A percentile compares a stretch with the other conserved stretches of the same genome.
These are phyloP conservation scores for Merops nubicus DNA, from an alignment of 2,113 vertebrate genomes.

Conservation along the genomic window DNA sequence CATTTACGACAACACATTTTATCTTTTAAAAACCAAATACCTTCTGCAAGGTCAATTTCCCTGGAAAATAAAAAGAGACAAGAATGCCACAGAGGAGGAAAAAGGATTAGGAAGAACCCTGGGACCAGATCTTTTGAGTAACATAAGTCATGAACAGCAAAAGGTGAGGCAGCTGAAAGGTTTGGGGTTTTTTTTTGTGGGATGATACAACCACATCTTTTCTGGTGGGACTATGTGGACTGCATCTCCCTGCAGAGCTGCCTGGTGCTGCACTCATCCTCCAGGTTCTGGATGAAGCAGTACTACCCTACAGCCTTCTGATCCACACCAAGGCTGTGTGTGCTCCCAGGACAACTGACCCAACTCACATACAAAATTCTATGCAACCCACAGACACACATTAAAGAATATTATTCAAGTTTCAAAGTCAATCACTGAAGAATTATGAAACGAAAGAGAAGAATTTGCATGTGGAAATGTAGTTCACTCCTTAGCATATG, in stretches of 20 bases:
- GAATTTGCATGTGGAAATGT: fast-evolving
- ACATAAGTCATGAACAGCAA: background rate
- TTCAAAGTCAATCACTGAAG: background rate
- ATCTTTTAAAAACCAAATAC: background rate
- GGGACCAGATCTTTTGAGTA: background rate
- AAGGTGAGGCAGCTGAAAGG: background rate
- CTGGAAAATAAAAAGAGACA: background rate
- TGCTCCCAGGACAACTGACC: background rate
- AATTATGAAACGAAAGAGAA: background rate
- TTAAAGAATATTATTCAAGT: background rate
- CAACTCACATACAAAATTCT: background rate
- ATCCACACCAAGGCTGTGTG: background rate
- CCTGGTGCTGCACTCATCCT: background rate
- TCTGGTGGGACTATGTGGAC: background rate
- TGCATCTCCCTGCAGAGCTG: background rate
- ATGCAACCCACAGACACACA: background rate
- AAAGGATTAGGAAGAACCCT: background rate
- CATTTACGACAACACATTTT: background rate
- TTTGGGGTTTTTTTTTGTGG: fast-evolving
- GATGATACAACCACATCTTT: background rate
- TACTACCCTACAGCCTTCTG: background rate
- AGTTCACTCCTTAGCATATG: background rate
- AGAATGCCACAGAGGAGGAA: background rate
- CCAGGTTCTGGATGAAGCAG: background rate
- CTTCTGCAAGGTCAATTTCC: background rate